These are phyloP conservation scores for Zootermopsis nevadensis DNA, from an alignment of 2,888 invertebrate genomes.

Conservation along the genomic window DNA sequence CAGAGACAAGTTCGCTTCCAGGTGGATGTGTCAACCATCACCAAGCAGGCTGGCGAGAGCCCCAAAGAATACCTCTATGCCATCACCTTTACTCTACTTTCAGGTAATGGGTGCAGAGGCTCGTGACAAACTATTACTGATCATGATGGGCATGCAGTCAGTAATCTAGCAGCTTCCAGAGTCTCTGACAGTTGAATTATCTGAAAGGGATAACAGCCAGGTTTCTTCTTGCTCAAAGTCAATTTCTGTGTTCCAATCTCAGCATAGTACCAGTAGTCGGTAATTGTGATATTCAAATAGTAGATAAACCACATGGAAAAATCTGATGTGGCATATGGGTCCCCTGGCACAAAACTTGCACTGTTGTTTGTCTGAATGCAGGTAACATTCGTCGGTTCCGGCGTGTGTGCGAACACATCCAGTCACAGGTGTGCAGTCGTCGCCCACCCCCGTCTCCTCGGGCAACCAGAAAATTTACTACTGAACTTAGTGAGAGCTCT, in stretches of 20 bases:
- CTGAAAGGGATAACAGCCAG: too few relatives aligned
- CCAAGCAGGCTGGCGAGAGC: conserved; percentile 69
- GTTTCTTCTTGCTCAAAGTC: too few relatives aligned
- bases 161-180: too few relatives aligned
- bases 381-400: conserved; percentile 95
- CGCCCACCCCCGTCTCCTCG: conserved; percentile 73
- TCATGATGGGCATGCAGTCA: too few relatives aligned
- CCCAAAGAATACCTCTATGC: conserved; percentile 85
- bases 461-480: conserved; percentile 72
- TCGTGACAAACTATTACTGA: too few relatives aligned
- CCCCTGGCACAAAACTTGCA: not conserved
- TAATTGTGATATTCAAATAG: too few relatives aligned
- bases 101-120: conserved; percentile 70
- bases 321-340: not conserved
- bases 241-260: too few relatives aligned
- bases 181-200: too few relatives aligned
- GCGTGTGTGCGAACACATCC: conserved; percentile 96
- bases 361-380: conserved; percentile 10
- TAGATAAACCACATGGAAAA: too few relatives aligned
- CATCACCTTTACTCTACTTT: conserved; percentile 92
- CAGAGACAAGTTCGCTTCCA: conserved; percentile 96
- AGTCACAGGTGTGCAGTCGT: conserved; percentile 78
- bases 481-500: conserved; percentile 76
- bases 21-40: conserved; percentile 64
- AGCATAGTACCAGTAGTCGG: too few relatives aligned